Evolutionary conservation across 1,140 invertebrate genomes (phyloP), one percentile per base, ranked within the genome.

Genomic region (Nasonia vitripennis): DNA sequence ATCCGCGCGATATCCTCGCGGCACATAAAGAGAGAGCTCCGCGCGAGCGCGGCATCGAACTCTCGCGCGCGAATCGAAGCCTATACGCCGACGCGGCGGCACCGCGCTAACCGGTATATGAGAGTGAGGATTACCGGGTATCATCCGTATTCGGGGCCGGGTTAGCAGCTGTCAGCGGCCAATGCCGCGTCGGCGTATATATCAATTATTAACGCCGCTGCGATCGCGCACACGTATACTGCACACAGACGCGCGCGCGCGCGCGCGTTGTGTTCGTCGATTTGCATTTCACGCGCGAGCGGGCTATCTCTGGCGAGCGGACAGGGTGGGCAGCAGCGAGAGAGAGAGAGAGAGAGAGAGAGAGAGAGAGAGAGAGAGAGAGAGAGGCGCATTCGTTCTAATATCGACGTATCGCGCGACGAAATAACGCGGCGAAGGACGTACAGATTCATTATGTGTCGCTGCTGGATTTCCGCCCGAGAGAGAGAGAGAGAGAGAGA

Each of bases 111-210:
- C 89, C 89, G 88, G 90, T 91, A 75, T 73, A 90, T 89, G 91
- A 91, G 91, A 91, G 89, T 90, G 88, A 91, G 92, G 92, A 93
- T 93, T 93, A 93, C 90, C 87, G 87, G 62, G 87, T 89, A 90
- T 92, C 92, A 92, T 92, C 91, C 90, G 91, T 92, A 93, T 92
- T 92, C 91, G 90, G 89, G 90, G 89, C 89, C 89, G 91, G 91
- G 91, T 92, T 92, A 91, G 91, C 89, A 89, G 88, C 91, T 93
- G 92, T 93, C 92, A 92, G 87, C 91, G 88, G 86, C 87, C 91
- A 89, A 90, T 89, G 89, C 89, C 87, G 89, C 88, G 86, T 67
- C 73, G 82, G 48, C 85, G 86, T 91, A 90, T 91, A 92, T 92
- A 92, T 92, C 91, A 92, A 92, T 92, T 92, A 92, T 92, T 90